Percentiles rank a stretch among this genome's conserved stretches.
phyloP scores from a whole-genome alignment of 2,797 vertebrate genomes.

The Uromys caudimaculatus region DNA sequence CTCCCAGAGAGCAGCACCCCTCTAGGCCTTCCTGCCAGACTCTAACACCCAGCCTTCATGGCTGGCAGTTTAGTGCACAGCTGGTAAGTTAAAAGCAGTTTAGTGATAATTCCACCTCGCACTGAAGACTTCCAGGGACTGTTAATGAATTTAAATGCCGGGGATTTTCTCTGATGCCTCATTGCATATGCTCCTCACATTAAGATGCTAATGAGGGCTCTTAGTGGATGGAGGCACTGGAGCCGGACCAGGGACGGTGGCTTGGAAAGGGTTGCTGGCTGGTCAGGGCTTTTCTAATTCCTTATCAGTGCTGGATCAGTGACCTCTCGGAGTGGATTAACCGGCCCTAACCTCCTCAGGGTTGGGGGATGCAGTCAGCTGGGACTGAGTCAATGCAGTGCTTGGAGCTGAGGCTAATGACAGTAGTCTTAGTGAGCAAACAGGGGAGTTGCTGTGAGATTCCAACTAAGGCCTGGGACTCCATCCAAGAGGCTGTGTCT shows the following conservation, averaged over 20 bases:
- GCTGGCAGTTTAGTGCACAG: slow-evolving; percentile 77
- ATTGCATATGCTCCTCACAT: slow-evolving; percentile 86
- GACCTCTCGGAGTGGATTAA: slow-evolving; percentile 68
- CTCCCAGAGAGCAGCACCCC: neutral
- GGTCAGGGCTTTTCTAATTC: slow-evolving; percentile 51
- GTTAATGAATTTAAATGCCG: slow-evolving; percentile 89
- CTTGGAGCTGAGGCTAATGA: neutral
- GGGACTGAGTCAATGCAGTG: neutral
- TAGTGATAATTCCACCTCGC: slow-evolving; percentile 86
- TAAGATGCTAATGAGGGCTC: slow-evolving; percentile 86
- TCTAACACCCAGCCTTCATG: slow-evolving; percentile 22
- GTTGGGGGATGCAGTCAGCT: slow-evolving; percentile 7
- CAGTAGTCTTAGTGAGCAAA: neutral
- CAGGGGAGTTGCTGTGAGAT: neutral
- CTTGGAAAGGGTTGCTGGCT: slow-evolving; percentile 68
- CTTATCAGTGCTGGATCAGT: slow-evolving; percentile 49
- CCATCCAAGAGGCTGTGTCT: neutral
- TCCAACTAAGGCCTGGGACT: neutral
- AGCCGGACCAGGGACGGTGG: slow-evolving; percentile 60
- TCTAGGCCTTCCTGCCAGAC: neutral
- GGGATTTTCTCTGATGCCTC: slow-evolving; percentile 88
- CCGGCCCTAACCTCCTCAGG: neutral
- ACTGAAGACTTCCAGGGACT: slow-evolving; percentile 84
- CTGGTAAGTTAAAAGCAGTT: slow-evolving; percentile 87
- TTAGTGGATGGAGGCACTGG: slow-evolving; percentile 77